These are phyloP conservation scores for Aphis gossypii DNA, from an alignment of 1,140 invertebrate species.

Conservation along the genomic window DNA sequence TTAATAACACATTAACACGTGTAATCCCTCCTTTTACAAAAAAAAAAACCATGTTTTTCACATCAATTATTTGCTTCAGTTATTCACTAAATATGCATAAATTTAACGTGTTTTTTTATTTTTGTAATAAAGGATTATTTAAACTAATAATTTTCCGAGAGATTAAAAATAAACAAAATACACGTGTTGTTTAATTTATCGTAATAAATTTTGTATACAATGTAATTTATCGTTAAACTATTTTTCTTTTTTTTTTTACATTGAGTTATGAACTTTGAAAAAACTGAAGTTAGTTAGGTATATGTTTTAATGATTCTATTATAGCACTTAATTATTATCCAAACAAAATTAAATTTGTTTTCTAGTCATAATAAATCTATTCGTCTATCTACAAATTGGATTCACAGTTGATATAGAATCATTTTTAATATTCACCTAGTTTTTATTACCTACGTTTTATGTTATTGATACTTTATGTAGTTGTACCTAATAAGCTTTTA, in stretches of 20 bases:
- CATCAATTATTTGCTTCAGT: conserved; percentile 13
- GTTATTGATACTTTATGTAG: not conserved
- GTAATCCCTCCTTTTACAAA: not conserved
- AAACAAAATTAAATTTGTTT: not conserved
- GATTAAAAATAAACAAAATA: conserved; percentile 4
- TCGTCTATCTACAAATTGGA: not conserved
- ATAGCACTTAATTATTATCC: not conserved
- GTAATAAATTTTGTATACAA: not conserved
- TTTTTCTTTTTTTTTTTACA: not conserved
- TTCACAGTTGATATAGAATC: not conserved
- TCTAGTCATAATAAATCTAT: not conserved
- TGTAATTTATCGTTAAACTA: not conserved
- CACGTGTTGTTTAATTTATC: not conserved
- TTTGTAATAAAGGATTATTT: not conserved
- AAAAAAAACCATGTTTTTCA: not conserved
- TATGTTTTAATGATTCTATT: not conserved
- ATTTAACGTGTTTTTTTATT: not conserved
- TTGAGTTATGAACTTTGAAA: not conserved
- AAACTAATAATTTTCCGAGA: not conserved
- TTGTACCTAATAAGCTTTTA: not conserved
- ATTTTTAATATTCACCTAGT: not conserved
- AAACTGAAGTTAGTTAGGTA: not conserved
- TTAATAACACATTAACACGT: conserved; percentile 21
- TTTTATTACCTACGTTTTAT: not conserved
- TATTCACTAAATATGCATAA: not conserved